Conservation (phyloP, 2,888 invertebrate species). For the Erpobdella octoculata region DNA sequence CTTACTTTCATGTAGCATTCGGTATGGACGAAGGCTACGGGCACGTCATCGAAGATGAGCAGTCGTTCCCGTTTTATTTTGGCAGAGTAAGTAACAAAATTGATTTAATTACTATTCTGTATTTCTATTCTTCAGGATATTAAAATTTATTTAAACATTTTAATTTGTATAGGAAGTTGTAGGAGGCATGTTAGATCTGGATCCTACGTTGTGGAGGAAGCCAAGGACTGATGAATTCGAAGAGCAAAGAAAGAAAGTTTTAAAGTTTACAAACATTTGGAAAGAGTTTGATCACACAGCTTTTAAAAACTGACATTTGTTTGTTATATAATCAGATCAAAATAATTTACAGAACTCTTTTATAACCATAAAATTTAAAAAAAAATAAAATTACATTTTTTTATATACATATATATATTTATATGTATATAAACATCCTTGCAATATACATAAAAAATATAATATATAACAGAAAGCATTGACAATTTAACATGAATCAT, state of each 20-base stretch:
- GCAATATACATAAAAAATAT: too few relatives aligned
- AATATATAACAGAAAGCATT: too few relatives aligned
- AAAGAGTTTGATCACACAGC: slow-evolving; percentile 45
- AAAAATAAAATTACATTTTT: not conserved
- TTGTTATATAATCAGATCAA: not conserved
- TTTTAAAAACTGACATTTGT: not conserved
- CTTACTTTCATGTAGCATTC: slow-evolving; percentile 90
- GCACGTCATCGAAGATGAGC: slow-evolving; percentile 90
- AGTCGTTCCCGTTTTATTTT: slow-evolving; percentile 76
- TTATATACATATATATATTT: not conserved
- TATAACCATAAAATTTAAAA: not conserved
- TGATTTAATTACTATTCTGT: not conserved
- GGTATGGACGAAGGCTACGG: slow-evolving; percentile 81
- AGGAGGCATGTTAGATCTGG: slow-evolving; percentile 84
- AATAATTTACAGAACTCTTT: not conserved
- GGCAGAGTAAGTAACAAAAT: slow-evolving; percentile 63
- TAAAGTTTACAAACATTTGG: slow-evolving; percentile 53
- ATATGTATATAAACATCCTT: not conserved
- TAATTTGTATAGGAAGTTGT: slow-evolving; percentile 66
- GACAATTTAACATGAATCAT: too few relatives aligned
- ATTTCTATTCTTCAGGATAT: not conserved
- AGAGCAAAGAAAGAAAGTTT: slow-evolving; percentile 67
- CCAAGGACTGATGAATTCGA: slow-evolving; percentile 69
- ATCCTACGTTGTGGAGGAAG: slow-evolving; percentile 76
- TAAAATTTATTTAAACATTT: not conserved